Conservation (phyloP, 23 tunicate genomes). For the Halocynthia roretzi region DNA sequence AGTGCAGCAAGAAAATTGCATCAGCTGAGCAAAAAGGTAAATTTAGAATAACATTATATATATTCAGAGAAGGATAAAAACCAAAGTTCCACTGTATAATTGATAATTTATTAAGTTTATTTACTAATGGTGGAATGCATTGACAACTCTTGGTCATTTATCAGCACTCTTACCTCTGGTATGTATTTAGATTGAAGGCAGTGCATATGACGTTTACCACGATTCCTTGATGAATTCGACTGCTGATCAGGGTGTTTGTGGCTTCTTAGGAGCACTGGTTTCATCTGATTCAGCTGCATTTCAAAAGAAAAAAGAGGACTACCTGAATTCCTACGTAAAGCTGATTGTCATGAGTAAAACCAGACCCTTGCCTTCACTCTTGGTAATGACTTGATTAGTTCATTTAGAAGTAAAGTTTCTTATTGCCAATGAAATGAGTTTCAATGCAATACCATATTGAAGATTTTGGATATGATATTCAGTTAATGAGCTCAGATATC, state of each 20-base stretch:
- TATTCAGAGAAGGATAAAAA: too few species aligned
- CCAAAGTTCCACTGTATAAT: too few species aligned
- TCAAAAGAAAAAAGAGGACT: neutral
- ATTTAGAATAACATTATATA: neutral
- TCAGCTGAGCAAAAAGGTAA: constrained; percentile 53
- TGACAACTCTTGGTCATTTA: neutral
- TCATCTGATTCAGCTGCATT: neutral
- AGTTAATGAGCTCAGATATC: too few species aligned
- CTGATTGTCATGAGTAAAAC: constrained; percentile 3
- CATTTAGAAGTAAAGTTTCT: too few species aligned
- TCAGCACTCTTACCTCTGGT: neutral
- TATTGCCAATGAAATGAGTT: too few species aligned
- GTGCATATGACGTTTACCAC: neutral
- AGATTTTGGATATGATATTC: too few species aligned
- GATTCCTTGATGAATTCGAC: neutral
- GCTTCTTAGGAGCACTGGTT: constrained; percentile 9
- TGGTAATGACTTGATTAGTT: neutral
- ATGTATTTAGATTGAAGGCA: neutral
- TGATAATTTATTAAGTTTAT: too few species aligned
- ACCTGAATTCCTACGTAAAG: constrained; percentile 4
- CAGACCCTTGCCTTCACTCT: neutral
- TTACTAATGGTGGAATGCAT: neutral
- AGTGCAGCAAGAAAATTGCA: constrained; percentile 39
- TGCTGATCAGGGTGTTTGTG: neutral
- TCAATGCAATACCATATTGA: too few species aligned